phyloP scores from a whole-genome alignment of 37 sponge, comb jelly and placozoan species.

The Aplysina aerophoba region DNA sequence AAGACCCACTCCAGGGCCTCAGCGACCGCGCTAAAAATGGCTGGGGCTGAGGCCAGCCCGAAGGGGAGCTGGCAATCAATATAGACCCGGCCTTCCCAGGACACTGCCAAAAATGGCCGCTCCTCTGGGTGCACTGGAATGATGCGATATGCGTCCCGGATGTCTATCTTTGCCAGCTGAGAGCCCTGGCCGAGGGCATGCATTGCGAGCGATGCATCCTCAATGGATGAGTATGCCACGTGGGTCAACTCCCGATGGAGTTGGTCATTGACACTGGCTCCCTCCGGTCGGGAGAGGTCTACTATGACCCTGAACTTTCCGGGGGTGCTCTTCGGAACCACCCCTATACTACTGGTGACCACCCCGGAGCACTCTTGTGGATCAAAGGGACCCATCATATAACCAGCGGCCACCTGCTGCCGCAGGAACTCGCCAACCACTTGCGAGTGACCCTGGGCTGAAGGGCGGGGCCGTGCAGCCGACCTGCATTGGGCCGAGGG shows the following conservation, averaged over 20 bases:
- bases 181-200: neutral
- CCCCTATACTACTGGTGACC: constrained; percentile 14
- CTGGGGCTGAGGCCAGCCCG: constrained; percentile 29
- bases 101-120: constrained; percentile 3
- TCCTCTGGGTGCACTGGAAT: constrained; percentile 17
- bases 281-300: neutral
- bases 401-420: constrained; percentile 11
- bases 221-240: constrained; percentile 6
- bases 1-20: constrained; percentile 28
- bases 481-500: neutral
- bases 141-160: constrained; percentile 5
- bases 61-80: constrained; percentile 26
- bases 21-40: constrained; percentile 14
- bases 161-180: constrained; percentile 22
- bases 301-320: constrained; percentile 7
- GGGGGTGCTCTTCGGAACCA: constrained; percentile 38
- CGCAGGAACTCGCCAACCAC: constrained; percentile 27
- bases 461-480: constrained; percentile 3
- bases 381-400: constrained; percentile 36
- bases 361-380: neutral
- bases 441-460: constrained; percentile 20
- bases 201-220: neutral
- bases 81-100: constrained; percentile 18
- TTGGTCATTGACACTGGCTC: constrained; percentile 3
- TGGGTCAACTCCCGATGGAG: constrained; percentile 23